Evolutionary conservation across 2,113 vertebrate species (phyloP), one percentile per base, ranked within the genome.

Genomic region (Kryptolebias marmoratus): DNA sequence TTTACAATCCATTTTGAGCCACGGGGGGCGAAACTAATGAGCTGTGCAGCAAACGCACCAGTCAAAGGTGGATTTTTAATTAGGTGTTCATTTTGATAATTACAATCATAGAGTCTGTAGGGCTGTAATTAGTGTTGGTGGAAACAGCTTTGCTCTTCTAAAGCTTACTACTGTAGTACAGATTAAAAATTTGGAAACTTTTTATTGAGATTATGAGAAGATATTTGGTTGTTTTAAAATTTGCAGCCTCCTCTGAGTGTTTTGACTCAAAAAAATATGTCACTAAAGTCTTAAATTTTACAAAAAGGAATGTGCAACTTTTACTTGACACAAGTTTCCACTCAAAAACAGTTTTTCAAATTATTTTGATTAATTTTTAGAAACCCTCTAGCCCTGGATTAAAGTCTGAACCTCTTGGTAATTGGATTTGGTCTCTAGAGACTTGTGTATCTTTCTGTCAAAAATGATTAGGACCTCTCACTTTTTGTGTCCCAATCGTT

Each of bases 11-110:
- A 76, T 85, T 88, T 84, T 62, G 65, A 80, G 78, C 86, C 71
- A 62, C 48, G 22, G 83, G 74, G 69, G 82, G 61, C 42, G 67
- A 53, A 80, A 73, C 77, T 91, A 87, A 89, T 84, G 84, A 88
- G 82, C 74, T 53, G 75, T 36, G 75, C 66, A 62, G 61, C 69
- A 32, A 69, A 80, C 83, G 52, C 65, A 30, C 64, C 45, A 50
- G 56, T 74, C 70, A 68, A 68, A 85, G 75, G 61, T 81, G 81
- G 62, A 62, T 77, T 81, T 85, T 85, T 83, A 76, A 86, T 83
- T 68, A 83, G 47, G 58, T 1, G 56, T 75, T 82, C 50, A 61
- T 75, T 84, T 48, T 68, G 56, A 73, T 73, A 16, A 73, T 65
- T 6, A 64, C 62, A 78, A 48, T 47, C 48, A 31, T 80, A 72